These are phyloP conservation scores for Xiphophorus birchmanni DNA, from an alignment of 2,797 vertebrate species.

Conservation along the genomic window DNA sequence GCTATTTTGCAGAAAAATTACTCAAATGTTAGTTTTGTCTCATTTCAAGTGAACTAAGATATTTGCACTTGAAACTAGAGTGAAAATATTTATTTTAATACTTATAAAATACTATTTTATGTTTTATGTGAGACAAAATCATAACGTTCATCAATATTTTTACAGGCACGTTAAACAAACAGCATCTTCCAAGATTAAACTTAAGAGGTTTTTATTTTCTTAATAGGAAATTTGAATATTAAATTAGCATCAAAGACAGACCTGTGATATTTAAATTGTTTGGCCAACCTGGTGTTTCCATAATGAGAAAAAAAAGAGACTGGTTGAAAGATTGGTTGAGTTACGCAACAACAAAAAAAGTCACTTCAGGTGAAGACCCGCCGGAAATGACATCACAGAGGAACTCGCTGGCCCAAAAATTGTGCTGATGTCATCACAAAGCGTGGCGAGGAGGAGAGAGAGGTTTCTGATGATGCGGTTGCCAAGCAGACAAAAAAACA, in stretches of 20 bases:
- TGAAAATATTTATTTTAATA: too few relatives aligned
- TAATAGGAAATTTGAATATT: not conserved
- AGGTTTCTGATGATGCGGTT: conserved; percentile 36
- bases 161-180: not conserved
- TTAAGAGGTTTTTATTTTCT: too few relatives aligned
- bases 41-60: too few relatives aligned
- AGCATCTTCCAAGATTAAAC: conserved; percentile 4
- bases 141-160: too few relatives aligned
- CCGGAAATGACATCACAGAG: conserved; percentile 61
- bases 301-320: conserved; percentile 43
- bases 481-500: conserved; percentile 39
- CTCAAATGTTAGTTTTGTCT: too few relatives aligned
- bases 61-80: too few relatives aligned
- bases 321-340: not conserved
- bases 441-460: conserved; percentile 11
- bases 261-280: not conserved
- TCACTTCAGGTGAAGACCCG: conserved; percentile 67
- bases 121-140: too few relatives aligned
- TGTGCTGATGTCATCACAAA: conserved; percentile 60
- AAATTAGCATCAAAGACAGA: not conserved
- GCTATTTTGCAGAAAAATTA: too few relatives aligned
- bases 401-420: conserved; percentile 41
- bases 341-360: conserved; percentile 60
- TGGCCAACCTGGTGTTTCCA: conserved; percentile 54
- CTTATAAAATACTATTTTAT: too few relatives aligned